phyloP scores from a whole-genome alignment of 2,797 vertebrate genomes.

The Cichlasoma orientale region DNA sequence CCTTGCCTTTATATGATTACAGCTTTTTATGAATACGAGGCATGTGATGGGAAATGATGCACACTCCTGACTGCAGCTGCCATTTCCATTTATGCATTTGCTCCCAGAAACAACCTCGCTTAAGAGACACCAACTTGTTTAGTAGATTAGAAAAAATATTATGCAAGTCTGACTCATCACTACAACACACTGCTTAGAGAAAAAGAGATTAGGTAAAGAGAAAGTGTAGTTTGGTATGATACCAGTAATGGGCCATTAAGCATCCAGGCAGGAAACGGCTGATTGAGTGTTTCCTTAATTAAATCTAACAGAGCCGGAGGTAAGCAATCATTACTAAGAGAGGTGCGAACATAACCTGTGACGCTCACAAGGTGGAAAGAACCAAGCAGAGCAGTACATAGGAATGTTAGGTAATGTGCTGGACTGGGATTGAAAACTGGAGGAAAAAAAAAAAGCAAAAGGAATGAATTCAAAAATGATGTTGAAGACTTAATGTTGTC shows the following conservation, averaged over 20 bases:
- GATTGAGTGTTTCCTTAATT: conserved; percentile 46
- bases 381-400: conserved; percentile 7
- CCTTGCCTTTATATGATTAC: not conserved
- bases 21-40: not conserved
- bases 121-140: not conserved
- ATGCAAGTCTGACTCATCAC: conserved; percentile 25
- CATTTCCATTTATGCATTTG: not conserved
- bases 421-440: not conserved
- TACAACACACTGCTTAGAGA: not conserved
- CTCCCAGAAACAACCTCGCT: conserved; percentile 9
- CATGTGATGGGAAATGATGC: conserved; percentile 13
- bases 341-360: conserved; percentile 28
- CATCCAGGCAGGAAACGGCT: conserved; percentile 21
- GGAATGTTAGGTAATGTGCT: conserved; percentile 19
- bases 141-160: conserved; percentile 21
- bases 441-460: not conserved
- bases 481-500: not conserved
- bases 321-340: conserved; percentile 15
- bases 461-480: not conserved
- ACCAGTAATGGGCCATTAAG: not conserved
- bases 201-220: conserved; percentile 3
- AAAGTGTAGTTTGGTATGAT: not conserved
- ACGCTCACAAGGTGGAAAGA: conserved; percentile 18
- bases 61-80: not conserved
- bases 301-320: conserved; percentile 36